Conservation (phyloP, 2,113 vertebrate species). For the Hydrolagus affinis region DNA sequence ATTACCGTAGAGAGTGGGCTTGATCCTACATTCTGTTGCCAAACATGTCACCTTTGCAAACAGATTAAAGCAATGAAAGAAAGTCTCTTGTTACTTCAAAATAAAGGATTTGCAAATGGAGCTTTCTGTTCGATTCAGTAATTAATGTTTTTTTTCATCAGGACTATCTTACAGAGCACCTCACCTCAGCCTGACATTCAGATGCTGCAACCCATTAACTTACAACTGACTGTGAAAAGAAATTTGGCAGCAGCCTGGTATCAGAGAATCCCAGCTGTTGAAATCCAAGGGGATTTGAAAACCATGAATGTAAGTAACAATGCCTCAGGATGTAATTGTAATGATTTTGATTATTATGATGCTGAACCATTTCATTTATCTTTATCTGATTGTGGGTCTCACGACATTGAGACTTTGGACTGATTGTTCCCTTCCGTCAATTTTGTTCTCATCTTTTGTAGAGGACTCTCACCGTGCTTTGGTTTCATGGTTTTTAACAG, state of each 20-base stretch:
- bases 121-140: background rate
- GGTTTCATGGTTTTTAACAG: no score
- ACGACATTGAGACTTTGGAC: background rate
- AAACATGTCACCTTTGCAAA: no score
- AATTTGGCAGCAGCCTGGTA: conserved; percentile 85
- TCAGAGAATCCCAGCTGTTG: conserved; percentile 66
- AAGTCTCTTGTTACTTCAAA: background rate
- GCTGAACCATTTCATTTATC: no score
- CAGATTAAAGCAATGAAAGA: background rate
- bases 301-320: conserved; percentile 68
- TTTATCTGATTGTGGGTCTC: no score
- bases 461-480: no score
- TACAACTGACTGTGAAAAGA: conserved; percentile 71
- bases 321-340: conserved; percentile 14
- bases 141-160: conserved; percentile 38
- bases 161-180: conserved; percentile 54
- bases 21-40: no score
- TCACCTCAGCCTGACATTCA: conserved; percentile 58
- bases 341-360: no score
- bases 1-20: no score
- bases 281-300: conserved; percentile 71
- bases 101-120: background rate
- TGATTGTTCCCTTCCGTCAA: background rate
- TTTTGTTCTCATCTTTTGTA: no score
- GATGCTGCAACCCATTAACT: conserved; percentile 81